These are phyloP conservation scores for Crocuta crocuta DNA, from an alignment of 2,113 vertebrate genomes.

Conservation along the genomic window DNA sequence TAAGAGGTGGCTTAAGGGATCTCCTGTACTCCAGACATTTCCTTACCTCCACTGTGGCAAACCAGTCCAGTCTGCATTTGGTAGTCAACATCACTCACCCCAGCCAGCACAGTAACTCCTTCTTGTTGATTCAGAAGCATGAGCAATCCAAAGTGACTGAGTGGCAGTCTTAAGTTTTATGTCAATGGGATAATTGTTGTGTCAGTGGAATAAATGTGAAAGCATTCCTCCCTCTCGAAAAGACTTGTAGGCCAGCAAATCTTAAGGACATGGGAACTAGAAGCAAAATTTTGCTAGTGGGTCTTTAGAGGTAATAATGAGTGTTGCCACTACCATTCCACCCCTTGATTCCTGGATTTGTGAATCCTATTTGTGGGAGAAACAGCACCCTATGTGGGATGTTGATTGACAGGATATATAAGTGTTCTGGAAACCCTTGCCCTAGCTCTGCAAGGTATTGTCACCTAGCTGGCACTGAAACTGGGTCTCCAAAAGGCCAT, in stretches of 20 bases:
- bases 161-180: background rate
- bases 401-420: background rate
- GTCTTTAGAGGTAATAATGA: background rate
- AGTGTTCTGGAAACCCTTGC: background rate
- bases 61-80: background rate
- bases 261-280: background rate
- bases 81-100: background rate
- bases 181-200: conserved; percentile 18
- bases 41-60: background rate
- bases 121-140: conserved; percentile 21
- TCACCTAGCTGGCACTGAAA: background rate
- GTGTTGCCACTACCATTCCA: background rate
- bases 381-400: background rate
- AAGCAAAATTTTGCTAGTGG: background rate
- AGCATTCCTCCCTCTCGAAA: background rate
- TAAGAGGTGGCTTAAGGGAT: background rate
- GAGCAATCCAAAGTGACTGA: background rate
- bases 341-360: background rate
- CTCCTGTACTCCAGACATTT: background rate
- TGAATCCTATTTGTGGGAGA: background rate
- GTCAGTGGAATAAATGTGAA: background rate
- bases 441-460: background rate
- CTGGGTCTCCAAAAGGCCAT: background rate
- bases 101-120: background rate
- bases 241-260: background rate